Percentiles rank a stretch among this genome's conserved stretches.
These are phyloP conservation scores for Harpagifer antarcticus DNA, from an alignment of 2,797 vertebrate genomes.

Conservation along the genomic window DNA sequence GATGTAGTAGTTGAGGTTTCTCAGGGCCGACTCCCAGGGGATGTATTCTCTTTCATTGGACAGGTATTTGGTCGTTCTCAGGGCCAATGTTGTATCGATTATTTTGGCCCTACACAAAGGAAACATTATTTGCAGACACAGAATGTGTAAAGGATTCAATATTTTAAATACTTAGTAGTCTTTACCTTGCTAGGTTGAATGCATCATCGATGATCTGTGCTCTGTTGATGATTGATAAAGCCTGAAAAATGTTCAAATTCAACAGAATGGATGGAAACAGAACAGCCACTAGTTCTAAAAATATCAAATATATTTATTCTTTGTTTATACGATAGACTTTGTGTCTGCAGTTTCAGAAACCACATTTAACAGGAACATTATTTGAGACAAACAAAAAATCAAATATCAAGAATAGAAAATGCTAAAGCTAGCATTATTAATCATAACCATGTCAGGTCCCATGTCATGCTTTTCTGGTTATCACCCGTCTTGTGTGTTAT, in stretches of 20 bases:
- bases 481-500: no score
- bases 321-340: not conserved
- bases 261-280: not conserved
- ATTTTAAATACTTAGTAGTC: not conserved
- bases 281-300: not conserved
- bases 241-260: conserved; percentile 71
- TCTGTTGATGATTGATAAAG: conserved; percentile 89
- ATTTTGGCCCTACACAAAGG: conserved; percentile 83
- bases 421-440: not conserved
- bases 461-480: no score
- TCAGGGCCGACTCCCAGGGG: conserved; percentile 90
- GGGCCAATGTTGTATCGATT: conserved; percentile 82
- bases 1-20: conserved; percentile 86
- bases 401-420: no score
- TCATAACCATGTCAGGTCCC: no score
- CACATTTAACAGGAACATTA: not conserved
- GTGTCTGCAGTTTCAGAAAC: not conserved
- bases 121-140: conserved; percentile 2
- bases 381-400: not conserved
- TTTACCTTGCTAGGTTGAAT: conserved; percentile 93
- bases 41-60: conserved; percentile 84
- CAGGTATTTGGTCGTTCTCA: conserved; percentile 90
- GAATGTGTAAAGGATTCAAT: not conserved
- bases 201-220: conserved; percentile 92
- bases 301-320: not conserved